Evolutionary conservation across 2,888 invertebrate genomes (phyloP).

Genomic region (Coremacera marginata): DNA sequence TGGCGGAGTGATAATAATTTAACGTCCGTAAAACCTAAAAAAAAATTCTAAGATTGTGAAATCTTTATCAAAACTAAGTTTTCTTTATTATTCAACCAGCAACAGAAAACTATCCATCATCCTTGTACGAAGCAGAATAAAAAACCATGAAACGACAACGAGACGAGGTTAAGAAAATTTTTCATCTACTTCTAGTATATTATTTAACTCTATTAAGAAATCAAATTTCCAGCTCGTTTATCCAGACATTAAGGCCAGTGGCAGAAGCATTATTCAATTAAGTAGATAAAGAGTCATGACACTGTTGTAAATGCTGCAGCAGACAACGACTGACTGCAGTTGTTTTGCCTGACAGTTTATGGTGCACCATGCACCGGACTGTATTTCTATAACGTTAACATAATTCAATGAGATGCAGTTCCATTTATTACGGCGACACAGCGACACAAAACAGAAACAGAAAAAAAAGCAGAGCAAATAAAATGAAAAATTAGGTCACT

Average conservation of each 20-base stretch:
- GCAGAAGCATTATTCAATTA: conserved; percentile 28
- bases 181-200: too few species aligned
- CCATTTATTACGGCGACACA: not conserved
- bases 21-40: too few species aligned
- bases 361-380: not conserved
- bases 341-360: not conserved
- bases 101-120: too few species aligned
- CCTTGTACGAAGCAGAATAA: too few species aligned
- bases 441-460: too few species aligned
- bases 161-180: too few species aligned
- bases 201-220: too few species aligned
- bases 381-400: not conserved
- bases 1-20: too few species aligned
- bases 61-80: too few species aligned
- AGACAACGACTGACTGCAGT: not conserved
- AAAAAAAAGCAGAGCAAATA: not conserved
- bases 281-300: conserved; percentile 2
- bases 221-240: not conserved
- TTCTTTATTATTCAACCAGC: too few species aligned
- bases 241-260: conserved; percentile 15
- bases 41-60: too few species aligned
- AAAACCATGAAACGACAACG: too few species aligned
- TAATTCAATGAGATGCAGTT: conserved; percentile 3
- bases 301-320: not conserved
- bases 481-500: conserved; percentile 1